Conservation (phyloP, 1,140 invertebrate species). For the Episyrphus balteatus region DNA sequence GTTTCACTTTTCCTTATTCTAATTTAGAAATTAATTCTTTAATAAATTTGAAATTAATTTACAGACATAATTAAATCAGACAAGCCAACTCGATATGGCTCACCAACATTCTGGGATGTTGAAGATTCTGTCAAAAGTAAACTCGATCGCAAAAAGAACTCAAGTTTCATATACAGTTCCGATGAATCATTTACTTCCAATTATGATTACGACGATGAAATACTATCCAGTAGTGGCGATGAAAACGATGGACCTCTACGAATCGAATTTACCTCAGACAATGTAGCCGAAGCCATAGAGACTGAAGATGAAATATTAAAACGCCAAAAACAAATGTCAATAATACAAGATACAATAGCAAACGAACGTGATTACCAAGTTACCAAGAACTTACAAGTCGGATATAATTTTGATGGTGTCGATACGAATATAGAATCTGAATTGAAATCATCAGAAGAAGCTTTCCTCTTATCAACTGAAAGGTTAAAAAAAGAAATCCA, state of each 20-base stretch:
- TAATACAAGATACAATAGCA: constrained; percentile 35
- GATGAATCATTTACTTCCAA: constrained; percentile 28
- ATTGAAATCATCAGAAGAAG: constrained; percentile 5
- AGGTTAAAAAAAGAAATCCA: constrained; percentile 29
- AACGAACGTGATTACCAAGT: constrained; percentile 32
- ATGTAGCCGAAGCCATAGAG: constrained; percentile 76
- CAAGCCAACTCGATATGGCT: constrained; percentile 37
- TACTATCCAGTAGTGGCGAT: constrained; percentile 15
- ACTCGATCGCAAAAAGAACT: not conserved
- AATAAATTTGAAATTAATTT: not conserved
- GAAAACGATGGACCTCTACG: constrained; percentile 27
- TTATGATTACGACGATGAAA: constrained; percentile 16
- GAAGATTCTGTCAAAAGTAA: not conserved
- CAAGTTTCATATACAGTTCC: constrained; percentile 20
- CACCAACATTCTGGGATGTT: constrained; percentile 41
- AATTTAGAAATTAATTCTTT: not conserved
- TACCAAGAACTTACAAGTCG: constrained; percentile 30
- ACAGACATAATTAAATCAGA: constrained; percentile 11
- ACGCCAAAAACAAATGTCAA: constrained; percentile 32
- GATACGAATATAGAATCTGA: constrained; percentile 1
- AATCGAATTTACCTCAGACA: constrained; percentile 71
- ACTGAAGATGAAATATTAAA: constrained; percentile 31
- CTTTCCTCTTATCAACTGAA: constrained; percentile 26
- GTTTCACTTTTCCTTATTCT: not conserved
- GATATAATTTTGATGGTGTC: constrained; percentile 23